These are phyloP conservation scores for Embiotoca jacksoni DNA, from an alignment of 2,113 vertebrate genomes.

Conservation along the genomic window DNA sequence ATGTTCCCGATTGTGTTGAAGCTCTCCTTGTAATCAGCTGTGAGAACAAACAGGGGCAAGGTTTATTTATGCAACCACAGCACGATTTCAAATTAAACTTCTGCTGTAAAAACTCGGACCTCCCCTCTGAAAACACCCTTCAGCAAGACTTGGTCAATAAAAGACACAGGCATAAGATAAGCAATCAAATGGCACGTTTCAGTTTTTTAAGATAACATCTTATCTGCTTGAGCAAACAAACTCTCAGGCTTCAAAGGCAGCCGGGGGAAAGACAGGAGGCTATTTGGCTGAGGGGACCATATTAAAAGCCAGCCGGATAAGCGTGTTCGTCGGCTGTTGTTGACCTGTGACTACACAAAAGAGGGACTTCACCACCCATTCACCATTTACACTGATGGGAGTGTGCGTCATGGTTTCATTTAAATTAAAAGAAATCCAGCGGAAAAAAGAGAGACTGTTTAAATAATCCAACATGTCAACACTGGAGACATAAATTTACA, in stretches of 20 bases:
- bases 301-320: conserved; percentile 54
- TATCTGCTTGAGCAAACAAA: conserved; percentile 78
- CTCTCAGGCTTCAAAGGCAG: conserved; percentile 71
- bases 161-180: conserved; percentile 67
- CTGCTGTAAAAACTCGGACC: neutral
- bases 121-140: neutral
- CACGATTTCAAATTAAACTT: neutral
- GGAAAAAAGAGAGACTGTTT: too few species aligned
- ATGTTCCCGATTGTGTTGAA: conserved; percentile 98
- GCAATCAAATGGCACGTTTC: conserved; percentile 71
- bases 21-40: conserved; percentile 99
- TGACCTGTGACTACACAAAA: conserved; percentile 42
- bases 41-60: conserved; percentile 20
- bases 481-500: too few species aligned
- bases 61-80: neutral
- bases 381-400: too few species aligned
- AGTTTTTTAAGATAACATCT: conserved; percentile 67
- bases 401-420: too few species aligned
- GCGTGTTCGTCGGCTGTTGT: conserved; percentile 9
- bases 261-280: conserved; percentile 45
- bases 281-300: conserved; percentile 22
- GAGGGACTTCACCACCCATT: neutral
- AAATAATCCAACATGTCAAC: too few species aligned
- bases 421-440: too few species aligned
- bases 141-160: conserved; percentile 48